Evolutionary conservation across 35 echinoderm and acorn worm species (phyloP).

Genomic region (Lytechinus pictus): DNA sequence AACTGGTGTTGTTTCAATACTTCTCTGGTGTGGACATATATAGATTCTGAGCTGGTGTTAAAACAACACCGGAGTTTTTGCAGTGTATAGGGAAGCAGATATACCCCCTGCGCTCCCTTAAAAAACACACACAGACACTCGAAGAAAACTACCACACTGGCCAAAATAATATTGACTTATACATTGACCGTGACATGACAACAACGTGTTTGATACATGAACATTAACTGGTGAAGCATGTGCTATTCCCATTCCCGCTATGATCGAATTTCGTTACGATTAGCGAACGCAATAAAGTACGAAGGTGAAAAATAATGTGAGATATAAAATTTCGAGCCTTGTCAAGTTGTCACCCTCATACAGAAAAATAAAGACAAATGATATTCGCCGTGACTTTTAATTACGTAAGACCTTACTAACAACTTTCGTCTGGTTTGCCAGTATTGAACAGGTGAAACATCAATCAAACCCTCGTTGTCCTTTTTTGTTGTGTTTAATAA

Average conservation of each 20-base stretch:
- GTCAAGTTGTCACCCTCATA: neutral
- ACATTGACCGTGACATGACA: neutral
- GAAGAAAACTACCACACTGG: too few relatives aligned
- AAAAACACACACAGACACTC: too few relatives aligned
- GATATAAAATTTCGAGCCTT: neutral
- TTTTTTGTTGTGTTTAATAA: too few relatives aligned
- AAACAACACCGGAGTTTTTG: too few relatives aligned
- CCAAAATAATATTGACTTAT: neutral
- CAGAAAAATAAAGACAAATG: neutral
- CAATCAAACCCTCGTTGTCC: too few relatives aligned
- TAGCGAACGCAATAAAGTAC: neutral
- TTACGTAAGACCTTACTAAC: neutral
- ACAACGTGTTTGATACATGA: neutral
- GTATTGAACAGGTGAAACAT: too few relatives aligned
- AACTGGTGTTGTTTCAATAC: too few relatives aligned
- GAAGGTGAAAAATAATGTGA: too few relatives aligned
- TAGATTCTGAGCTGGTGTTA: too few relatives aligned
- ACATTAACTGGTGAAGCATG: neutral
- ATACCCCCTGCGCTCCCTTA: too few relatives aligned
- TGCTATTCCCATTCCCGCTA: neutral
- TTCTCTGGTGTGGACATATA: too few relatives aligned
- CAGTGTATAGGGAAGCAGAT: too few relatives aligned
- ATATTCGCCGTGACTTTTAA: neutral
- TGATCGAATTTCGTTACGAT: neutral
- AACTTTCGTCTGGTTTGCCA: neutral